Percentiles rank a stretch among this genome's conserved stretches.
These are phyloP conservation scores for Poeciliopsis presidionis DNA, from an alignment of 2,797 vertebrate species.

Conservation along the genomic window DNA sequence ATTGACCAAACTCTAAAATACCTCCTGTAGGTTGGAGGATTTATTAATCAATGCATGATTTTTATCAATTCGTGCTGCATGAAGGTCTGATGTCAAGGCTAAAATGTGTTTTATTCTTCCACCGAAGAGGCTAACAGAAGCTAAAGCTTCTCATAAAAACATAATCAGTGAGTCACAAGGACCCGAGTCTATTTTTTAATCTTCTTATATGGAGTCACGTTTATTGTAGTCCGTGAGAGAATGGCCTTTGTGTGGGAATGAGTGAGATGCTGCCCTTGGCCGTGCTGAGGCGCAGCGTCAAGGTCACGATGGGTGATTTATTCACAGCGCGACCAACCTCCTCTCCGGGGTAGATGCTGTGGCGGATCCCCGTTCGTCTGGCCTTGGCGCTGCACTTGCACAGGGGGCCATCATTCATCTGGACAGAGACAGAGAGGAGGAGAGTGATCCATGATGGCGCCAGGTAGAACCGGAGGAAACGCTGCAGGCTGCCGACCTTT, in stretches of 20 bases:
- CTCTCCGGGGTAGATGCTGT: conserved; percentile 98
- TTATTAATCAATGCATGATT: neutral
- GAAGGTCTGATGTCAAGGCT: conserved; percentile 6
- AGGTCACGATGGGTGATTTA: conserved; percentile 70
- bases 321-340: conserved; percentile 82
- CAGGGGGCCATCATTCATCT: conserved; percentile 99
- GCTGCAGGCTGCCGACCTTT: conserved; percentile 32
- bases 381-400: conserved; percentile 99
- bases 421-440: conserved; percentile 55
- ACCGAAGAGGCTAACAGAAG: neutral
- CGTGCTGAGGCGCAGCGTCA: conserved; percentile 47
- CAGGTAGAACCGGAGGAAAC: neutral
- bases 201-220: conserved; percentile 31
- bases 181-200: conserved; percentile 8
- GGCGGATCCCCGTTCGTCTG: conserved; percentile 94
- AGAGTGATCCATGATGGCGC: too few relatives aligned
- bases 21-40: conserved; percentile 2
- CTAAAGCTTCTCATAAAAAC: conserved; percentile 25
- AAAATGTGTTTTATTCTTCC: neutral
- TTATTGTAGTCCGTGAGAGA: conserved; percentile 26
- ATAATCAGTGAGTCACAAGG: conserved; percentile 12
- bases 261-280: conserved; percentile 51
- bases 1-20: neutral
- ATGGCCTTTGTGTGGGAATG: conserved; percentile 12
- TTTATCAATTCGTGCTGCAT: neutral